phyloP scores from a whole-genome alignment of 2,113 vertebrate genomes.

The Caracal caracal region DNA sequence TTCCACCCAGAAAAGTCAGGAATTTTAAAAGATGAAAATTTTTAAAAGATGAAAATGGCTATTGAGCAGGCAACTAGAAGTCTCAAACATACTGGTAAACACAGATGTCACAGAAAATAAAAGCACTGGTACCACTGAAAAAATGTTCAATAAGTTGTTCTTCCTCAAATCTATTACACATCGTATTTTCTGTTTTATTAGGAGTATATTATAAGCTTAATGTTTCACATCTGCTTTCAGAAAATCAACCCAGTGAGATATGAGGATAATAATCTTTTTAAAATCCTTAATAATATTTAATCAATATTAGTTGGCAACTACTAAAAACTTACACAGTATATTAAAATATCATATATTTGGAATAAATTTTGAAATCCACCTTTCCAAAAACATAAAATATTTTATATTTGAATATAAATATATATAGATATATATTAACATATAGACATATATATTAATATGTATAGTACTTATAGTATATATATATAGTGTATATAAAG shows the following conservation, averaged over 20 bases:
- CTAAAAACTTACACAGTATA: not conserved
- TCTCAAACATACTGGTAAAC: not conserved
- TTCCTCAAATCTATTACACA: not conserved
- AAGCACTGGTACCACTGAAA: not conserved
- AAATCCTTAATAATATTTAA: not conserved
- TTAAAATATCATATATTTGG: not conserved
- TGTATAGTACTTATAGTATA: too few species aligned
- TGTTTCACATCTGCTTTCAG: not conserved
- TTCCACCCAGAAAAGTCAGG: not conserved
- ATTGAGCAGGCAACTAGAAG: not conserved
- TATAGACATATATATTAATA: too few species aligned
- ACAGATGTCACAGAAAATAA: not conserved
- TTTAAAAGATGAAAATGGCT: not conserved
- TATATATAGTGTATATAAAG: too few species aligned
- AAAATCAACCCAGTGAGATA: not conserved
- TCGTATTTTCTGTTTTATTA: not conserved
- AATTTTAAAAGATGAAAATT: slow-evolving; percentile 1
- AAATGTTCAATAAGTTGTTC: not conserved
- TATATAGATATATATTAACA: too few species aligned
- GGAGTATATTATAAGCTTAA: not conserved
- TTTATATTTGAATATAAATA: too few species aligned
- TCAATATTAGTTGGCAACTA: not conserved
- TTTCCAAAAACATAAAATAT: not conserved
- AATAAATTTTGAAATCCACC: not conserved
- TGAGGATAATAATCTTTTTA: not conserved